These are phyloP conservation scores for Cassiopea xamachana DNA, from an alignment of 30 jellyfish, hydroid and myxozoan species.

Conservation along the genomic window DNA sequence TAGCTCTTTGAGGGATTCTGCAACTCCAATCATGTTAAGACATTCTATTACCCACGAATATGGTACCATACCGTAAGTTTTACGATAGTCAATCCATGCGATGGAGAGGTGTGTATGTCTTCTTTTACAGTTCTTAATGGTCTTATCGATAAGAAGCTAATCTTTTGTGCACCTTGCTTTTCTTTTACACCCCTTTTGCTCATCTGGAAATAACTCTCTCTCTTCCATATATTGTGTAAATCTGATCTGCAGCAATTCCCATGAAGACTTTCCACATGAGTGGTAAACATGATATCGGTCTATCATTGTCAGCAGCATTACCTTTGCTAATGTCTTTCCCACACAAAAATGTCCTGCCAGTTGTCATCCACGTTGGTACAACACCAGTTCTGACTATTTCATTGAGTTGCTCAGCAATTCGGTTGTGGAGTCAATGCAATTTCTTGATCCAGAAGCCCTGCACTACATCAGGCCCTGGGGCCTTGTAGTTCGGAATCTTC, in stretches of 20 bases:
- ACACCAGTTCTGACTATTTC: not conserved
- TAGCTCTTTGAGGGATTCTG: slow-evolving; percentile 1
- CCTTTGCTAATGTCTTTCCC: not conserved
- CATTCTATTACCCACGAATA: not conserved
- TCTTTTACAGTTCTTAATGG: not conserved
- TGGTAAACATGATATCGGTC: not conserved
- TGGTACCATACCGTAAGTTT: not conserved
- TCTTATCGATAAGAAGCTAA: not conserved
- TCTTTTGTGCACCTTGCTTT: not conserved
- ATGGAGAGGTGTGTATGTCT: not conserved
- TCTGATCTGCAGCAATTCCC: not conserved
- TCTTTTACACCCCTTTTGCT: not conserved
- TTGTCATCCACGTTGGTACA: slow-evolving; percentile 13
- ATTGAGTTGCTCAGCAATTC: not conserved
- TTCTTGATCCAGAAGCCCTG: slow-evolving; percentile 13
- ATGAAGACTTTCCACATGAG: not conserved
- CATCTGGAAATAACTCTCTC: not conserved
- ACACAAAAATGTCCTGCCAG: not conserved
- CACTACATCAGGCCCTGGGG: slow-evolving; percentile 14
- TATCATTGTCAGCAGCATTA: not conserved
- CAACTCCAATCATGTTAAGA: slow-evolving; percentile 5
- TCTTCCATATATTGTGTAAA: not conserved
- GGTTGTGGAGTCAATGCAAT: not conserved
- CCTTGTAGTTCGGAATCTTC: not conserved
- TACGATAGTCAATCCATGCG: slow-evolving; percentile 13